Evolutionary conservation across 2,113 vertebrate species (phyloP).

Genomic region (Eulemur rufifrons): DNA sequence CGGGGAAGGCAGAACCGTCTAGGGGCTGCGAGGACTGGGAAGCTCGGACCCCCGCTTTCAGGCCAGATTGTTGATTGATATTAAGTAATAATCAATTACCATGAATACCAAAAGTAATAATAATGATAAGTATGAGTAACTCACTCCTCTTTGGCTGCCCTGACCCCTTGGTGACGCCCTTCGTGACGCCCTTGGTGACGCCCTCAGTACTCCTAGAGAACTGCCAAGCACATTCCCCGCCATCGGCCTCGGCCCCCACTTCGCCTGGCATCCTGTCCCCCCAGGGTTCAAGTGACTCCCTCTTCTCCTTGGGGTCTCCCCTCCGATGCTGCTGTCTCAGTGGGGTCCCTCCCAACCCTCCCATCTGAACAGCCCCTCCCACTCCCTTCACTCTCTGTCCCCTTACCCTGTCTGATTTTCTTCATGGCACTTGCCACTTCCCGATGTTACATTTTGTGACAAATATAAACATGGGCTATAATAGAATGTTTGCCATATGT

Average conservation of each 20-base stretch:
- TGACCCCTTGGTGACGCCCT: no score
- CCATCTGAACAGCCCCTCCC: neutral
- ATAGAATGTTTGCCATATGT: rapidly evolving
- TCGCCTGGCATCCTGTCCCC: neutral
- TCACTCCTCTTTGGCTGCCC: rapidly evolving
- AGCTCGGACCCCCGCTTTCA: neutral
- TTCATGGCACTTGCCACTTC: neutral
- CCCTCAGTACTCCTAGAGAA: neutral
- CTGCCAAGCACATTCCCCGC: rapidly evolving
- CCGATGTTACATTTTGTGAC: neutral
- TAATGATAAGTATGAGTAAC: rapidly evolving
- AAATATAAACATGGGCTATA: rapidly evolving
- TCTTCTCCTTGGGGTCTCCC: neutral
- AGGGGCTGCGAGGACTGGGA: neutral
- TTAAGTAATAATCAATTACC: neutral
- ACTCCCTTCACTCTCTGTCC: neutral
- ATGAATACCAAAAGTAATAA: neutral
- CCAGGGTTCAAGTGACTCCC: rapidly evolving
- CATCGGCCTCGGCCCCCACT: rapidly evolving
- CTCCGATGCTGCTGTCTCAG: no score
- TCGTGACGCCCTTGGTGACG: no score
- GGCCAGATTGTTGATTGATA: no score
- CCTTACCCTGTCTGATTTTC: neutral
- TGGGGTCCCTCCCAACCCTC: neutral
- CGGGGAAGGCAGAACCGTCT: no score